Evolutionary conservation across 1,140 invertebrate genomes (phyloP), one percentile per base, ranked within the genome.

Genomic region (Bombyx mori): DNA sequence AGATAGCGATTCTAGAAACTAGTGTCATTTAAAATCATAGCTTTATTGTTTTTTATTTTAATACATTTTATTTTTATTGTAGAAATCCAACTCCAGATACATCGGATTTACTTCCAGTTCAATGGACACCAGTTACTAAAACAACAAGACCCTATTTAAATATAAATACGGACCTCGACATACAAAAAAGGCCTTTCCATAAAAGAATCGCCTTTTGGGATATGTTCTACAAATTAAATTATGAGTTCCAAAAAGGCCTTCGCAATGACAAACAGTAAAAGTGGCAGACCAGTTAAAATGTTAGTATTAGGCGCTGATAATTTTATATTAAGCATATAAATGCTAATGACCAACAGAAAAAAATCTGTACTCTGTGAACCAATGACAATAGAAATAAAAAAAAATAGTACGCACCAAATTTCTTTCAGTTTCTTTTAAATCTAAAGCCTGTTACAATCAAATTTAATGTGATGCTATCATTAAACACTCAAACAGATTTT

Each of bases 121-220:
- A 58, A 47, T 71, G 68, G 66, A 51, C 58, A 2, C 52, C 60
- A 18, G 61, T 57, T 2, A 62, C 61, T 22, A 47, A 48, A 42
- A 46, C 58, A 3, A 42, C 6, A 0, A 18, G 52, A 46, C 22
- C 58, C 44, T 69, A 62, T 10, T 53, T 69, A 49, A 22, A 64
- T 10, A 69, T 71, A 35, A 58, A 67, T 47, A n/a, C 57, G 7
- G 60, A 66, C 1, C 26, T 69, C 3, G 42, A 42, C 42, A 12
- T 71, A 8, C 47, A 42, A 22, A 55, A 47, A 7, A 63, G 65
- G 10, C 55, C 60, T 26, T 65, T 61, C 18, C 49, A 63, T 10
- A 26, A 56, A 4, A 62, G 71, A 22, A 61, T 68, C 47, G 58
- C 66, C 26, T 68, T 73, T 53, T 71, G 68, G 69, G 64, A 74